Base-by-base conservation (phyloP, 2,888 invertebrate genomes). In the Dioctria linearis region DNA sequence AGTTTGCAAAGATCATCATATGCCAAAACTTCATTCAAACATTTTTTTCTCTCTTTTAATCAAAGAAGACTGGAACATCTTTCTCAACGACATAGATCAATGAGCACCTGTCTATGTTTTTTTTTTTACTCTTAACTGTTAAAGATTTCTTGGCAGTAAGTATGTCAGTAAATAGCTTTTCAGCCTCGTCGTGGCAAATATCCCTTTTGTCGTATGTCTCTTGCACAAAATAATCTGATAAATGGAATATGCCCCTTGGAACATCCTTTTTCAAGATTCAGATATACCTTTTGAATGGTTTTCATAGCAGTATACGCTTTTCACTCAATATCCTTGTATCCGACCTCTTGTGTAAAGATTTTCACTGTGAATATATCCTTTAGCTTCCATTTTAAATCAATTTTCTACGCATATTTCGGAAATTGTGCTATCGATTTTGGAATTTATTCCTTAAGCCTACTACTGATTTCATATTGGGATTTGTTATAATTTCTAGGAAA, bases 401-500 rank as follows among this genome's bases (percentile, higher is more conserved):
- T 78, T 78, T 78, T 78, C 78, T 42, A 80, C 80, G 78, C 75
- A 78, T 54, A 80, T 82, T 82, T 80, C 80, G 82, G 82, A 82
- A 82, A 82, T 82, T 82, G 80, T 73, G 65, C 46, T 82, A 82
- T 82, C 82, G 82, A 82, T 82, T 82, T 80, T 82, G n/a, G 82
- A 66, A 76, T 80, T 80, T 80, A 51, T 49, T 78, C 49, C 76
- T 46, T 63, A 76, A 76, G 49, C 63, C 76, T 49, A 63, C n/a
- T 76, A 37, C 73, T 57, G 40, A 65, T 43, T 43, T 43, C 46
- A 43, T 66, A 66, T n/a, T 6, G 3, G 43, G n/a, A 8, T 43
- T 43, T 42, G 9, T 6, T 54, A 54, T n/a, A 54, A 54, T 54
- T 54, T 54, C 11, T 8, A n/a, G 5, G 9, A 59, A 59, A n/a